Evolutionary conservation across 2,113 vertebrate genomes (phyloP).

Genomic region (Perccottus glenii): DNA sequence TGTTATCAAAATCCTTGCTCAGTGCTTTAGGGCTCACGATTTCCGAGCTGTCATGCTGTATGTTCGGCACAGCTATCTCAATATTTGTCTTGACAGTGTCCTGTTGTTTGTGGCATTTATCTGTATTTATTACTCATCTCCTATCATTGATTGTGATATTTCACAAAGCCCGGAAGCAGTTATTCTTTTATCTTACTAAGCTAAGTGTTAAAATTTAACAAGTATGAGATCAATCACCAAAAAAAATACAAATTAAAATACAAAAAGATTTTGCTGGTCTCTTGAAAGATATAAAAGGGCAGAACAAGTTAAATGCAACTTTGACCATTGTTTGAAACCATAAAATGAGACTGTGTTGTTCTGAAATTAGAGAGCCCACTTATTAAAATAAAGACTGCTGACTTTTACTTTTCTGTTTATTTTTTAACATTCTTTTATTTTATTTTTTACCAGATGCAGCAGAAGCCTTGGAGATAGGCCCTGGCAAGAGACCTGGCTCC

Average conservation of each 20-base stretch:
- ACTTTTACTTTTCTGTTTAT: neutral
- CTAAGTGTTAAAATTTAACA: slow-evolving; percentile 5
- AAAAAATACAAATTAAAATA: slow-evolving; percentile 18
- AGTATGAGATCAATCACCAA: slow-evolving; percentile 25
- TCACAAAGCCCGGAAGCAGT: slow-evolving; percentile 34
- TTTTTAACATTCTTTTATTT: neutral
- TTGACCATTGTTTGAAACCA: too few species aligned
- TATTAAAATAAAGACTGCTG: too few species aligned
- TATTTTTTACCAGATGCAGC: slow-evolving; percentile 46
- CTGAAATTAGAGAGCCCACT: too few species aligned
- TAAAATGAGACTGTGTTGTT: too few species aligned
- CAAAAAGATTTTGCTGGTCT: too few species aligned
- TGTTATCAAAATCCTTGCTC: slow-evolving; percentile 19
- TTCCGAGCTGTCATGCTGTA: slow-evolving; percentile 39
- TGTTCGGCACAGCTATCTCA: slow-evolving; percentile 12
- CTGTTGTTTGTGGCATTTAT: slow-evolving; percentile 56
- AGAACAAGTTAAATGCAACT: too few species aligned
- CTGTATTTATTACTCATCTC: slow-evolving; percentile 49
- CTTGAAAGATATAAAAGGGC: too few species aligned
- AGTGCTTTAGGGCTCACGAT: slow-evolving; percentile 20
- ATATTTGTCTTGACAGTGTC: slow-evolving; percentile 59
- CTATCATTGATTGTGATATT: slow-evolving; percentile 41
- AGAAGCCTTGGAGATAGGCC: slow-evolving; percentile 59
- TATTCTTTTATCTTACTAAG: slow-evolving; percentile 27
- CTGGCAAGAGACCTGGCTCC: slow-evolving; percentile 39